Base-by-base conservation (phyloP, 2,797 vertebrate genomes). In the Morelia viridis region DNA sequence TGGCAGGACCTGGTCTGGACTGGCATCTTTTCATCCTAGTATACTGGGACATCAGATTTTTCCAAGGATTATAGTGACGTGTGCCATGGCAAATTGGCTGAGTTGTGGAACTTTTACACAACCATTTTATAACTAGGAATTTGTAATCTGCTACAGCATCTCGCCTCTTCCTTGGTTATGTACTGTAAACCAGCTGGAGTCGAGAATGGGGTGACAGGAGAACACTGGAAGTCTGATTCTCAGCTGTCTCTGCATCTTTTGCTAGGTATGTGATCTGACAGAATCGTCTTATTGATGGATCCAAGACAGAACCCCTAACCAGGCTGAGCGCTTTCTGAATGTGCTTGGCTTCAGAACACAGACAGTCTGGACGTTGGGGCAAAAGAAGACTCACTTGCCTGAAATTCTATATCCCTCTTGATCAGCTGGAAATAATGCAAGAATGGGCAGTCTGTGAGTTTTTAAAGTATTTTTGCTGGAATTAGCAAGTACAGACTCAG, bases 391-490 rank as follows among this genome's bases (percentile, higher is more conserved):
- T 91, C 89, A 85, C 85, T 94, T 87, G 95, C 93, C 26, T 0
- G 87, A 91, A 89, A 80, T 83, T 95, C 92, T 92, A 93, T 93
- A 83, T 5, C 2, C 91, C 90, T 93, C 85, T 90, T 0, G 83
- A 94, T 93, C 41, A 15, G 89, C 91, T 28, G 91, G 93, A 94
- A 90, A 89, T 58, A 85, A 58, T 85, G 91, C 91, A 91, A 93
- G 94, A 95, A 89, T 85, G 92, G 10, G 50, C 83, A 61, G 41
- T 90, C 10, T 7, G 58, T 91, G 62, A 85, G 4, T 31, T 57
- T 71, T 89, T 3, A 58, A 60, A 31, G 88, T 92, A 89, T 60
- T 87, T 15, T 83, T 8, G 89, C 93, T 94, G 96, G 91, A 96
- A 90, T 24, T 7, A 92, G 89, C 93, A 95, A 94, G 56, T 46